Evolutionary conservation across 1,140 invertebrate species (phyloP), one percentile per base, ranked within the genome.

Genomic region (Trinorchestia longiramus): DNA sequence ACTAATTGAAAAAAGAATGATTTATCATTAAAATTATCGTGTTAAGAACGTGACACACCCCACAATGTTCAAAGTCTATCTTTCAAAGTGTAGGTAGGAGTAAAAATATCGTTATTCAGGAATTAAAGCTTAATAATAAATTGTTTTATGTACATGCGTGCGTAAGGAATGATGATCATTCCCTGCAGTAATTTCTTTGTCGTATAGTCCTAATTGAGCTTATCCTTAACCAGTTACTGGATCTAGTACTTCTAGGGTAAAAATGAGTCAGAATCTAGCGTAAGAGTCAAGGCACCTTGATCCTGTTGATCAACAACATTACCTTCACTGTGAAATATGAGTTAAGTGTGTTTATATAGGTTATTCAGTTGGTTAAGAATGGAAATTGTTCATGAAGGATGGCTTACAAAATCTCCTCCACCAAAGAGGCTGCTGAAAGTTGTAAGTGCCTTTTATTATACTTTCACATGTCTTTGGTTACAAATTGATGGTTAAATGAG

Each of bases 361-460:
- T 87, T 87, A 47, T 88, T 57, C 42, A n/a, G 90, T 95, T 88
- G 44, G 62, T 88, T 96, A 95, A 97, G 94, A 57, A 96, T 97
- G 95, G 98, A 98, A 97, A 98, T 98, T 96, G 98, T 98, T 96
- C 98, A 98, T 97, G 98, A 99, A 97, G 99, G 99, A 96, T 99
- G 98, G 98, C 98, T 99, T 95, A 99, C 98, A 90, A 99, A 99
- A 98, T 99, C 99, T 91, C 99, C 99, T 96, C 99, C 99, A 45
- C 98, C 98, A 87, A 99, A 99, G 97, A 97, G 98, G 96, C 98
- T 99, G 97, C 99, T 98, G 98, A 98, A 98, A 98, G 98, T 98
- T 97, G 99, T 99, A 98, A 98, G 98, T 98, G 97, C 96, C 19
- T 90, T 91, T n/a, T n/a, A n/a, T n/a, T n/a, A n/a, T n/a, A 53